Conservation (phyloP, 2,797 vertebrate genomes). For the Karalla daura region DNA sequence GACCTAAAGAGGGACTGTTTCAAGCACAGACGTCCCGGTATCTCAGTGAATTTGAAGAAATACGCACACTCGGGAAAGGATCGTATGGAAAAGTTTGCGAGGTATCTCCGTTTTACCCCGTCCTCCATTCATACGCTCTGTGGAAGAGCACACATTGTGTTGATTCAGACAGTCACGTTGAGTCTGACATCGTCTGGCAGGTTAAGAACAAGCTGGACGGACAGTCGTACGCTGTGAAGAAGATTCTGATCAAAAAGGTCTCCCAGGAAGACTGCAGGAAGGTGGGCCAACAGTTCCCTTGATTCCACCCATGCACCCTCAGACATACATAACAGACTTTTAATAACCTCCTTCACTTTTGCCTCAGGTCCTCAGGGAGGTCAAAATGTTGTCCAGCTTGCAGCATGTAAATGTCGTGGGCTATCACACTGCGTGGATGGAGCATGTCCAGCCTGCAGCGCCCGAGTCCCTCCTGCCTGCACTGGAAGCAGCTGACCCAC, state of each 20-base stretch:
- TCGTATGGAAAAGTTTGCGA: slow-evolving; percentile 96
- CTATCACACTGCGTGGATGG: slow-evolving; percentile 99
- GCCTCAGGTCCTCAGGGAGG: slow-evolving; percentile 93
- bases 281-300: slow-evolving; percentile 74
- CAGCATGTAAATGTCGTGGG: slow-evolving; percentile 94
- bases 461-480: slow-evolving; percentile 77
- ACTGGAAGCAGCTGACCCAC: slow-evolving; percentile 77
- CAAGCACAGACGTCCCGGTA: slow-evolving; percentile 95
- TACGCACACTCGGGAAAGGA: slow-evolving; percentile 91
- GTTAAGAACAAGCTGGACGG: slow-evolving; percentile 96
- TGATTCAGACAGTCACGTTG: neutral
- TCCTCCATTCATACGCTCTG: neutral
- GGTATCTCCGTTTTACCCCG: slow-evolving; percentile 81
- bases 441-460: slow-evolving; percentile 88
- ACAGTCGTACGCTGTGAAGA: slow-evolving; percentile 95
- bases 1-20: slow-evolving; percentile 84
- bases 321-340: neutral
- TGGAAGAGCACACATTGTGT: neutral
- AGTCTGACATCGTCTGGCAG: slow-evolving; percentile 74
- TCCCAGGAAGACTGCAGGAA: slow-evolving; percentile 94
- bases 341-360: neutral
- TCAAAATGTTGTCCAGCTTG: slow-evolving; percentile 94
- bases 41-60: slow-evolving; percentile 95
- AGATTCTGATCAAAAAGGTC: slow-evolving; percentile 95
- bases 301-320: neutral